Percentiles rank a stretch among this genome's conserved stretches.
Conservation (phyloP, 2,797 vertebrate species). For the Platyrinchus mystaceus region DNA sequence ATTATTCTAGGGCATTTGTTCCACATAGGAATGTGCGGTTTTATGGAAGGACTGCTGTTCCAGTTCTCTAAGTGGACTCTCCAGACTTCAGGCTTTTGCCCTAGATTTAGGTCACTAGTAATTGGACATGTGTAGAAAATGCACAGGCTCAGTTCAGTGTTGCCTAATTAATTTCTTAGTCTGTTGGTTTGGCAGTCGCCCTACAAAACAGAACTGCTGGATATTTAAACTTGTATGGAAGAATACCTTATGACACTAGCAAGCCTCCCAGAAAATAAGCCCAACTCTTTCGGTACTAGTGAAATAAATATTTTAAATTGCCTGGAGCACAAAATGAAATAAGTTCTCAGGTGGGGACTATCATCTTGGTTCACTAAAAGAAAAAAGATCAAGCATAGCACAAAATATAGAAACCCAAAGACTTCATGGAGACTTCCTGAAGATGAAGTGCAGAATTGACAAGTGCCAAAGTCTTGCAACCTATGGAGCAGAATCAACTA, state of each 20-base stretch:
- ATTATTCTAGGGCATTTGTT: not conserved
- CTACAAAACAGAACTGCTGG: constrained; percentile 28
- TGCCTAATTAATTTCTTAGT: constrained; percentile 56
- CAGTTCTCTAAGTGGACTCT: not conserved
- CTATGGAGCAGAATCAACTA: not conserved
- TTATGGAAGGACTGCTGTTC: not conserved
- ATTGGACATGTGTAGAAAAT: constrained; percentile 55
- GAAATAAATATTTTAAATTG: not conserved
- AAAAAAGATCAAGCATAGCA: not conserved
- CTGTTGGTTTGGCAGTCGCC: constrained; percentile 38
- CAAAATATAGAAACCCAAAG: not conserved
- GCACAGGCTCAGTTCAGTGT: constrained; percentile 33
- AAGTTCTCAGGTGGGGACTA: not conserved
- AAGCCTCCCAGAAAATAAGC: not conserved
- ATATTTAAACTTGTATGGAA: constrained; percentile 26
- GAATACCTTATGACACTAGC: not conserved
- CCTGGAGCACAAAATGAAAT: not conserved
- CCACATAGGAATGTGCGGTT: fast-evolving
- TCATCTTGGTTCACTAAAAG: not conserved
- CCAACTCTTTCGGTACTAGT: not conserved
- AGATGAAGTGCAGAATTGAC: not conserved
- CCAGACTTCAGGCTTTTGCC: constrained; percentile 32
- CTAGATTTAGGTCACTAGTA: constrained; percentile 61
- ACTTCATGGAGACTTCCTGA: not conserved
- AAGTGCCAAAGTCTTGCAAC: not conserved